Conservation (phyloP, 2,113 vertebrate species). For the Forbesichthys papilliferus region DNA sequence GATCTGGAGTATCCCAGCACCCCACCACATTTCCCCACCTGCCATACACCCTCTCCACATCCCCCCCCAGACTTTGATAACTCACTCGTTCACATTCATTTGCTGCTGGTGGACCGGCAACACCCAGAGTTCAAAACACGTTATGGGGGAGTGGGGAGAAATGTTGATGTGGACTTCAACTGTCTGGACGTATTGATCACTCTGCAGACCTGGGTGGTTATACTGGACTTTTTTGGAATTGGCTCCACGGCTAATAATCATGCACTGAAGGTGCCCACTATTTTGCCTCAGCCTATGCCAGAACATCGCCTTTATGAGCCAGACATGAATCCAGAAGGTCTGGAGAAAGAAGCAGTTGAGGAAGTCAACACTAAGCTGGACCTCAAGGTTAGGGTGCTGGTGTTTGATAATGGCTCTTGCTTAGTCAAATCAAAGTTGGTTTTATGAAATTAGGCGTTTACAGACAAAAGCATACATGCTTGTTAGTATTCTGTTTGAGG, state of each 20-base stretch:
- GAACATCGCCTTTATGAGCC: slow-evolving; percentile 54
- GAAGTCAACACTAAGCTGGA: slow-evolving; percentile 89
- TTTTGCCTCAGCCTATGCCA: slow-evolving; percentile 65
- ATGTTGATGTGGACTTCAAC: slow-evolving; percentile 94
- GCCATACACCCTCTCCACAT: slow-evolving; percentile 60
- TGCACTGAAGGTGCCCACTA: slow-evolving; percentile 77
- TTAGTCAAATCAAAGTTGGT: too few species aligned
- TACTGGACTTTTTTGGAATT: slow-evolving; percentile 97
- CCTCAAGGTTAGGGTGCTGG: slow-evolving; percentile 83
- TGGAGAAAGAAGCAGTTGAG: slow-evolving; percentile 72
- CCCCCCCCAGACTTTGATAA: slow-evolving; percentile 87
- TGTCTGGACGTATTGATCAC: slow-evolving; percentile 95
- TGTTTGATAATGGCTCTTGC: too few species aligned
- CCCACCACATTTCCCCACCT: slow-evolving; percentile 93
- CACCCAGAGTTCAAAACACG: slow-evolving; percentile 88
- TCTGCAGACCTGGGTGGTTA: slow-evolving; percentile 97
- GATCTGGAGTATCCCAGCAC: slow-evolving; percentile 85
- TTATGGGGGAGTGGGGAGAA: slow-evolving; percentile 84
- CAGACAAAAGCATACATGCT: too few species aligned
- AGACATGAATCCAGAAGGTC: slow-evolving; percentile 27
- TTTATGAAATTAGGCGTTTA: too few species aligned
- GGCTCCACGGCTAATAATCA: slow-evolving; percentile 97
- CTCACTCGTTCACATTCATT: slow-evolving; percentile 92
- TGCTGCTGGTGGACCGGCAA: slow-evolving; percentile 92
- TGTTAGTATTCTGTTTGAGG: too few species aligned